These are phyloP conservation scores for Pycnomerus fuliginosus DNA, from an alignment of 2,888 invertebrate species.

Conservation along the genomic window DNA sequence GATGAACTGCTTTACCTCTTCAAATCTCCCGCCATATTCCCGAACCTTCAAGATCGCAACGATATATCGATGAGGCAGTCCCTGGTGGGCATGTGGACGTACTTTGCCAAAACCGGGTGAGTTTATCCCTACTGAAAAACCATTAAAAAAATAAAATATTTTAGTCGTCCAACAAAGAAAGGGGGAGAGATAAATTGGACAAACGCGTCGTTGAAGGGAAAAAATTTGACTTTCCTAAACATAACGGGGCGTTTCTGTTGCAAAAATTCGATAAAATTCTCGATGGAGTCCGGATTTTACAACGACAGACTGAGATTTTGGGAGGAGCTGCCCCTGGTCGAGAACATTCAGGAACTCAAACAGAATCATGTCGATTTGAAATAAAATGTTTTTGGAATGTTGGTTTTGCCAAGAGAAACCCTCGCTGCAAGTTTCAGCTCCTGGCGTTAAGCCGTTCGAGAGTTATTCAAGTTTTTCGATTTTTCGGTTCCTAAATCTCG, in stretches of 20 bases:
- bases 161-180: conserved; percentile 1
- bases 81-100: conserved; percentile 51
- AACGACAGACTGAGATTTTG: conserved; percentile 35
- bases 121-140: conserved; percentile 22
- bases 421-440: too few relatives aligned
- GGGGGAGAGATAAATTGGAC: too few relatives aligned
- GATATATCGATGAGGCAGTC: conserved; percentile 47
- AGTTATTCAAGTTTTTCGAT: too few relatives aligned
- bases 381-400: too few relatives aligned
- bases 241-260: conserved; percentile 17
- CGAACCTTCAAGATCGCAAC: conserved; percentile 37
- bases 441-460: too few relatives aligned
- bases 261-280: conserved; percentile 8
- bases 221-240: conserved; percentile 24
- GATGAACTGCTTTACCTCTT: conserved; percentile 58
- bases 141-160: too few relatives aligned
- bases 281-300: conserved; percentile 30
- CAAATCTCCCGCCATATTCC: conserved; percentile 50
- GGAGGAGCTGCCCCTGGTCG: conserved; percentile 30
- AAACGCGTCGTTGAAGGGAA: conserved; percentile 8
- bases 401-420: too few relatives aligned
- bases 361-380: conserved; percentile 15
- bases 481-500: too few relatives aligned
- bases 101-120: conserved; percentile 55
- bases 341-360: conserved; percentile 31